These are phyloP conservation scores for Forbesichthys papilliferus DNA, from an alignment of 2,113 vertebrate species.

Conservation along the genomic window DNA sequence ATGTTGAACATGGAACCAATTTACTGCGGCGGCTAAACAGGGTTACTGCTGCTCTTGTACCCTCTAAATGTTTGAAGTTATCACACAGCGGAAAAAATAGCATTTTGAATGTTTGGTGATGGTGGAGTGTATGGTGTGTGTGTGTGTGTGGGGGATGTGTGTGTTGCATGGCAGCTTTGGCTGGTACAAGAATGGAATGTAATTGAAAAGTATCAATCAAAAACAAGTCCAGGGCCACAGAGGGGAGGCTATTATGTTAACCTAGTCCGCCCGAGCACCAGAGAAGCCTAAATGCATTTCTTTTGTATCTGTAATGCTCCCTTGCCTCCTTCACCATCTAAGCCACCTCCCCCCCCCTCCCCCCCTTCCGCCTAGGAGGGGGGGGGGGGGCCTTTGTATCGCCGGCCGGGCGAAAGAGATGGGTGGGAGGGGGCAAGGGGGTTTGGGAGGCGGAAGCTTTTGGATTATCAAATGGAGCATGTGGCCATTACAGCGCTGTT, in stretches of 20 bases:
- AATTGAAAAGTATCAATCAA: slow-evolving; percentile 99
- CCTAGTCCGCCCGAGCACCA: slow-evolving; percentile 66
- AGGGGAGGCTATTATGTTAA: slow-evolving; percentile 80
- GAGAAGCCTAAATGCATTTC: slow-evolving; percentile 74
- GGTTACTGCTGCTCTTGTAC: slow-evolving; percentile 89
- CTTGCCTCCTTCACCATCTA: slow-evolving; percentile 68
- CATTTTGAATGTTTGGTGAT: slow-evolving; percentile 91
- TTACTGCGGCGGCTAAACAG: slow-evolving; percentile 98
- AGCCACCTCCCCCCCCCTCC: slow-evolving; percentile 32
- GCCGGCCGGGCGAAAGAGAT: not conserved
- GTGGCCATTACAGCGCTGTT: slow-evolving; percentile 75
- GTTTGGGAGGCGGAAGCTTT: slow-evolving; percentile 7
- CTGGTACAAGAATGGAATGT: slow-evolving; percentile 81
- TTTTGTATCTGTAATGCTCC: slow-evolving; percentile 78
- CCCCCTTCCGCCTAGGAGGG: not conserved
- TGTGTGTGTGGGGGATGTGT: slow-evolving; percentile 65
- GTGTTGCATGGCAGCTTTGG: slow-evolving; percentile 56
- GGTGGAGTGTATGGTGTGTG: not conserved
- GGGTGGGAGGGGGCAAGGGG: slow-evolving; percentile 31
- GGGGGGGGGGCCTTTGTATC: not conserved
- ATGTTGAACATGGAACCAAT: slow-evolving; percentile 99
- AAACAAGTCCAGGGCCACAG: slow-evolving; percentile 69
- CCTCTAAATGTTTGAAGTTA: slow-evolving; percentile 98
- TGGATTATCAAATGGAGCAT: slow-evolving; percentile 77
- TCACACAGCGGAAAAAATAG: slow-evolving; percentile 82